Percentiles rank a stretch among this genome's conserved stretches.
Evolutionary conservation across 2,113 vertebrate genomes (phyloP).

Genomic region (Pedionomus torquatus): DNA sequence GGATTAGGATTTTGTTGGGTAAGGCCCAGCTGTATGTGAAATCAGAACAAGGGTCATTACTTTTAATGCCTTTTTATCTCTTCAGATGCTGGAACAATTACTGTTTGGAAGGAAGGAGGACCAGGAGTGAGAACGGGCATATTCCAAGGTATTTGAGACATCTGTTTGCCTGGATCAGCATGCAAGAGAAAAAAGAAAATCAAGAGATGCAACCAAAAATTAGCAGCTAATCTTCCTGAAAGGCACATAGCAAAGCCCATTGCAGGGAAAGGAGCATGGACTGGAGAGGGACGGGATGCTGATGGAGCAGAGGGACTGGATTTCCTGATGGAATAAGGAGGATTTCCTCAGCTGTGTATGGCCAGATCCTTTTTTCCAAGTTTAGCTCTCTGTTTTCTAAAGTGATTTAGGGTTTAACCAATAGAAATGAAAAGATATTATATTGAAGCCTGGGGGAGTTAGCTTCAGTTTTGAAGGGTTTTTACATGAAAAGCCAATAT

Average conservation of each 20-base stretch:
- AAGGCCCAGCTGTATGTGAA: slow-evolving; percentile 24
- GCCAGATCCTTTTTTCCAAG: not conserved
- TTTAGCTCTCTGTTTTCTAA: not conserved
- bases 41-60: slow-evolving; percentile 53
- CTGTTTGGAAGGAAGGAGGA: slow-evolving; percentile 5
- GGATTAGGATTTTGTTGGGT: slow-evolving; percentile 45
- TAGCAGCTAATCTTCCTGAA: not conserved
- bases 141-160: slow-evolving; percentile 13
- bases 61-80: slow-evolving; percentile 56
- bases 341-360: not conserved
- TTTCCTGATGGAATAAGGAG: not conserved
- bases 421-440: not conserved
- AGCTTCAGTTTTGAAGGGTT: not conserved
- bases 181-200: not conserved
- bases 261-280: not conserved
- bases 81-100: slow-evolving; percentile 9
- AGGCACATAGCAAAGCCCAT: not conserved
- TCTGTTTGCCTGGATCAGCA: not conserved
- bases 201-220: not conserved
- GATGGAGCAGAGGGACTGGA: not conserved
- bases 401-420: not conserved
- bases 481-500: not conserved
- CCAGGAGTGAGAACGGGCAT: not conserved
- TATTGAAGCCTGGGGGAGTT: not conserved
- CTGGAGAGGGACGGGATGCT: not conserved